Evolutionary conservation across 2,888 invertebrate species (phyloP).

Genomic region (Caradrina kadenii): DNA sequence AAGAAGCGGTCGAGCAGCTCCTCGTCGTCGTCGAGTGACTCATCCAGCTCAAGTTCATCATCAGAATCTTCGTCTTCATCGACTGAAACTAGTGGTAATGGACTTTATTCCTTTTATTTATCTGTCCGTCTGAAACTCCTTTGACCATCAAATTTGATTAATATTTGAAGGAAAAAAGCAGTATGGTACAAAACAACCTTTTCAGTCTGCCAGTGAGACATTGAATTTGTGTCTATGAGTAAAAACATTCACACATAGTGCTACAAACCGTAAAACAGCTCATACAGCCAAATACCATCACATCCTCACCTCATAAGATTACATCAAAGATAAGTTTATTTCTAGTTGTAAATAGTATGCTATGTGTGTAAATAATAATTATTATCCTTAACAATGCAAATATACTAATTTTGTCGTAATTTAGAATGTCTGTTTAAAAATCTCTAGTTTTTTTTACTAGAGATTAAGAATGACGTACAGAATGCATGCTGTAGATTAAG

Average conservation of each 20-base stretch:
- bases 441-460: constrained; percentile 16
- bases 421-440: constrained; percentile 4
- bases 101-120: constrained; percentile 12
- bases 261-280: constrained; percentile 1
- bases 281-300: neutral
- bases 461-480: neutral
- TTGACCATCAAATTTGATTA: neutral
- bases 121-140: neutral
- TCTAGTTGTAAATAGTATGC: constrained; percentile 22
- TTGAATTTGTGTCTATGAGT: neutral
- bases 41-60: constrained; percentile 92
- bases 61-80: constrained; percentile 91
- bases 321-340: constrained; percentile 22
- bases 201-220: neutral
- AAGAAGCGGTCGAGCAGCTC: constrained; percentile 92
- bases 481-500: constrained; percentile 21
- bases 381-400: neutral
- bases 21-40: constrained; percentile 93
- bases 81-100: constrained; percentile 88
- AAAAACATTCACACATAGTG: neutral
- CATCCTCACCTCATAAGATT: neutral
- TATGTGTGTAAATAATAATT: constrained; percentile 26
- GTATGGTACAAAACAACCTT: neutral
- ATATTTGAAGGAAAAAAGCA: neutral
- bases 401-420: constrained; percentile 11